A percentile compares a stretch with the other conserved stretches of the same genome.
Conservation (phyloP, 2,888 invertebrate genomes). For the Macrosiphum euphorbiae region DNA sequence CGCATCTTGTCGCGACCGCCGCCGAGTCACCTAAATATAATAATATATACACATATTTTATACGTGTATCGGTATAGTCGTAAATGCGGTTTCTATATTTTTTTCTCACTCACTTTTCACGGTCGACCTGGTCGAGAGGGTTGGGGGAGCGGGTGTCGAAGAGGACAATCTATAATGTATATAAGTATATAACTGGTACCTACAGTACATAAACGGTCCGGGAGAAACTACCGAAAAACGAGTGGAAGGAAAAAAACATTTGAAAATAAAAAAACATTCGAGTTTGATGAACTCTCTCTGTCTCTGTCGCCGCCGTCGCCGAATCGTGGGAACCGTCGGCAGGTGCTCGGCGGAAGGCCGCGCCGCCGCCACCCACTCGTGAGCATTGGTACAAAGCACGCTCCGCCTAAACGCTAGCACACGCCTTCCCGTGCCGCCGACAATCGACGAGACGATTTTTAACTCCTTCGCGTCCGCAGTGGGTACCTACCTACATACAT, state of each 20-base stretch:
- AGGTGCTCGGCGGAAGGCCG: conserved; percentile 61
- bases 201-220: background rate
- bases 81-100: conserved; percentile 24
- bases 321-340: conserved; percentile 64
- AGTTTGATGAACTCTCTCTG: conserved; percentile 59
- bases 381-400: conserved; percentile 61
- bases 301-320: conserved; percentile 44
- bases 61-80: background rate
- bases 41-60: background rate
- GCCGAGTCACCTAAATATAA: background rate
- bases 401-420: conserved; percentile 63
- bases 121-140: background rate
- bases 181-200: background rate
- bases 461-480: background rate
- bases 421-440: conserved; percentile 46
- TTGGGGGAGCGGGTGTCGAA: background rate
- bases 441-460: conserved; percentile 14
- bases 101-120: conserved; percentile 26
- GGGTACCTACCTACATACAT: background rate
- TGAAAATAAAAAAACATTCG: conserved; percentile 14
- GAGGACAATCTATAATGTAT: background rate
- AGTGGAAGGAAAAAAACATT: conserved; percentile 21
- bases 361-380: conserved; percentile 54
- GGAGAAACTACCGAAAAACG: conserved; percentile 53
- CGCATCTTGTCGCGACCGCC: background rate